phyloP scores from a whole-genome alignment of 1,140 invertebrate genomes.

The Ceratitis capitata region DNA sequence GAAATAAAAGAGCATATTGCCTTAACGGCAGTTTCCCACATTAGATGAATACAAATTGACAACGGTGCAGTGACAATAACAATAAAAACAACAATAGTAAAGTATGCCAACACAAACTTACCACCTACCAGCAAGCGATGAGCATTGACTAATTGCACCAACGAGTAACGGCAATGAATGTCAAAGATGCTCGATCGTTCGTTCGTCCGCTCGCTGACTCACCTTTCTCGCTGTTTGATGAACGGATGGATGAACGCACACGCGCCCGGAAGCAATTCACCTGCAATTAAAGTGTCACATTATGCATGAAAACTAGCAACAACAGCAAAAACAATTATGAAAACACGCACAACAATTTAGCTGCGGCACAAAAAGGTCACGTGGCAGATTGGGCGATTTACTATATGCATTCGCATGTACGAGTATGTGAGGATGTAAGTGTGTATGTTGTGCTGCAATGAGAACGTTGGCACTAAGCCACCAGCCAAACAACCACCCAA shows the following conservation, averaged over 20 bases:
- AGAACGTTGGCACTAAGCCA: too few relatives aligned
- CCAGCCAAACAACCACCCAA: not conserved
- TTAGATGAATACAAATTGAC: not conserved
- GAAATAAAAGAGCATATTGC: slow-evolving; percentile 18
- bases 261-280: slow-evolving; percentile 56
- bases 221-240: too few relatives aligned
- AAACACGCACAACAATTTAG: slow-evolving; percentile 37
- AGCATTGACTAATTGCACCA: slow-evolving; percentile 30
- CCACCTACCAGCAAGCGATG: not conserved
- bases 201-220: not conserved
- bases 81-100: not conserved
- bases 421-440: too few relatives aligned
- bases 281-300: slow-evolving; percentile 63
- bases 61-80: not conserved
- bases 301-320: not conserved
- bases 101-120: not conserved
- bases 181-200: not conserved
- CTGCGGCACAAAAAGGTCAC: slow-evolving; percentile 24
- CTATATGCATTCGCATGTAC: too few relatives aligned
- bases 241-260: slow-evolving; percentile 48
- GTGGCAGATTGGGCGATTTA: slow-evolving; percentile 9
- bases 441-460: too few relatives aligned
- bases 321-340: slow-evolving; percentile 26
- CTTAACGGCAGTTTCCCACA: not conserved
- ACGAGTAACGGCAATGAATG: not conserved